Base-by-base conservation (phyloP, 2,113 vertebrate species). In the Vireo altiloquus region DNA sequence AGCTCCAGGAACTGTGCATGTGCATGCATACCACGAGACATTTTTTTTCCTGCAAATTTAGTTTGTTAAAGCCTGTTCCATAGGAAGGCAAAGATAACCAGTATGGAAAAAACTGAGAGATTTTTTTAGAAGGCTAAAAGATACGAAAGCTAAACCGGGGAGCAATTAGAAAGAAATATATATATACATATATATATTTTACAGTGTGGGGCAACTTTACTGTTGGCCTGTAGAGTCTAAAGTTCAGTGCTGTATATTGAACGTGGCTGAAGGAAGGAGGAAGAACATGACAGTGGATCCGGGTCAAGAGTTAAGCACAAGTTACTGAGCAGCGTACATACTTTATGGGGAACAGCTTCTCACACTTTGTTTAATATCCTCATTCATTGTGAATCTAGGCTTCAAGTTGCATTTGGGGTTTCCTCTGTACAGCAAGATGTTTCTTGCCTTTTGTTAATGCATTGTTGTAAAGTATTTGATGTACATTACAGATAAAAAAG, bases 391-490 rank as follows among this genome's bases (percentile, higher is more conserved):
- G 98, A 98, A 97, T 98, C 97, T 98, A 98, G 97, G 98, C 98
- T 98, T 98, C 97, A 97, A 97, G 97, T 98, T 98, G 98, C 97
- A 98, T 98, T 98, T 98, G 95, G 97, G 98, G 98, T 98, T 98
- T 98, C 98, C 98, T 98, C 98, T 98, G 97, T 98, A 98, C 97
- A 97, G 98, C 98, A 98, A 98, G 98, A 98, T 80, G 97, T 98
- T 98, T 98, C 98, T 98, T 98, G 99, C 99, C 98, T 98, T 99
- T 99, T 99, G 99, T 99, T 99, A 98, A 98, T 99, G 99, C 98
- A 98, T 98, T 98, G 98, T 99, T 99, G 99, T 99, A 99, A 99
- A 99, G 99, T 99, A 99, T 99, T 99, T 98, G 98, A 98, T 99
- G 98, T 99, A 99, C 98, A 99, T 99, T 99, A 98, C 98, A 98